Evolutionary conservation across 37 sponge, comb jelly and placozoan species (phyloP).

Genomic region (Petrosia ficiformis): DNA sequence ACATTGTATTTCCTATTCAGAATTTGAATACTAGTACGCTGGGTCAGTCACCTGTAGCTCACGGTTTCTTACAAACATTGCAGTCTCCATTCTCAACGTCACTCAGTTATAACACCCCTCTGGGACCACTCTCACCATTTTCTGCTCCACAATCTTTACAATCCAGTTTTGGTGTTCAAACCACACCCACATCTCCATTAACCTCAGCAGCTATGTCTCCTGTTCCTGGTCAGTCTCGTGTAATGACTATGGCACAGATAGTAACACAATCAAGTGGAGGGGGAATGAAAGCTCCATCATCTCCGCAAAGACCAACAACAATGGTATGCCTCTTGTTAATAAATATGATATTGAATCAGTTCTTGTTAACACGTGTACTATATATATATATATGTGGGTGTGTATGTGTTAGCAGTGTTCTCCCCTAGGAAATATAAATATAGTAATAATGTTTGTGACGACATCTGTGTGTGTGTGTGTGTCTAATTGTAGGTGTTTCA

Average conservation of each 20-base stretch:
- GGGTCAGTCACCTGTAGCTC: constrained; percentile 74
- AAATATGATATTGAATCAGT: background rate
- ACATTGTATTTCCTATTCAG: too few species aligned
- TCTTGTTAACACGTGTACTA: too few species aligned
- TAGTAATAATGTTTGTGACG: too few species aligned
- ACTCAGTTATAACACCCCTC: constrained; percentile 63
- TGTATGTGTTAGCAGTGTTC: too few species aligned
- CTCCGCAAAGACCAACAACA: background rate
- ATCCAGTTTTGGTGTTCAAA: background rate
- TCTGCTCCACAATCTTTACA: constrained; percentile 5
- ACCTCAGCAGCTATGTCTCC: constrained; percentile 16
- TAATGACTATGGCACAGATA: background rate
- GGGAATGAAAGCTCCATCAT: background rate
- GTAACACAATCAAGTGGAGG: background rate
- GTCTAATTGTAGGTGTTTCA: too few species aligned
- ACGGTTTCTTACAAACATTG: constrained; percentile 73
- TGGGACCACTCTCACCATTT: constrained; percentile 50
- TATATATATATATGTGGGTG: too few species aligned
- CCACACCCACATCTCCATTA: constrained; percentile 35
- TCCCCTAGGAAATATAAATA: too few species aligned
- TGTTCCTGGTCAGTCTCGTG: background rate
- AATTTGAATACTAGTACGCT: too few species aligned
- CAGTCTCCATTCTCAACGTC: constrained; percentile 29
- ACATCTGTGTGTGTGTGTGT: too few species aligned
- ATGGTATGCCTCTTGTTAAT: background rate